phyloP scores from a whole-genome alignment of 2,797 vertebrate species.

The Bradypus variegatus region DNA sequence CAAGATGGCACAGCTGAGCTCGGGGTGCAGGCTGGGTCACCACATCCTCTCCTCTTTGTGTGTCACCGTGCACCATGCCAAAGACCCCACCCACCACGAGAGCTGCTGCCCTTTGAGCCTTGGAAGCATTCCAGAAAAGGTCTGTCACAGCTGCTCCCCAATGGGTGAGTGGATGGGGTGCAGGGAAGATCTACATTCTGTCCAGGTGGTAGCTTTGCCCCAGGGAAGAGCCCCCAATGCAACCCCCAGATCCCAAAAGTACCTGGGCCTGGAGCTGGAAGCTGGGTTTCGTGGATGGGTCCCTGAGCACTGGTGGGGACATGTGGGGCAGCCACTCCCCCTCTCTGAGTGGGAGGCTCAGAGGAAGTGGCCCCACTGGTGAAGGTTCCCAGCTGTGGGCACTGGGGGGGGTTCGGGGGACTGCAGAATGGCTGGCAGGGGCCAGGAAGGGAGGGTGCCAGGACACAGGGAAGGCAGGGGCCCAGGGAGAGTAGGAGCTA shows the following conservation, averaged over 20 bases:
- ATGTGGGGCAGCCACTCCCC: not conserved
- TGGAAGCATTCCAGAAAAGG: not conserved
- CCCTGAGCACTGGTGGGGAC: rapidly evolving
- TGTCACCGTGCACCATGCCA: not conserved
- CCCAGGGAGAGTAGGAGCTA: not conserved
- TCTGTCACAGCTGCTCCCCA: not conserved
- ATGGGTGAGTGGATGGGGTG: not conserved
- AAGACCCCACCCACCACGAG: not conserved
- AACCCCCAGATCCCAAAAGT: not conserved
- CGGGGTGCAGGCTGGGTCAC: not conserved
- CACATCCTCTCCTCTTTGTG: no score
- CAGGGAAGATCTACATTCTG: not conserved
- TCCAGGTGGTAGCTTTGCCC: not conserved
- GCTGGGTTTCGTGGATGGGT: not conserved
- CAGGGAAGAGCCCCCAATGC: not conserved
- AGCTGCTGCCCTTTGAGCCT: not conserved
- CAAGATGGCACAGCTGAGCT: not conserved
- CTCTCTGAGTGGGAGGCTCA: not conserved
- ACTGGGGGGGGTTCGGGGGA: rapidly evolving
- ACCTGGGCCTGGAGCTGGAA: not conserved
- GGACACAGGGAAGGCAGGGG: not conserved
- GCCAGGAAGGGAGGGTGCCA: not conserved
- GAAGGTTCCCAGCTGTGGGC: not conserved
- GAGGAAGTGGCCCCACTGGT: not conserved
- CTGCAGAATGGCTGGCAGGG: not conserved